These are phyloP conservation scores for Xiphophorus couchianus DNA, from an alignment of 2,113 vertebrate species.

Conservation along the genomic window DNA sequence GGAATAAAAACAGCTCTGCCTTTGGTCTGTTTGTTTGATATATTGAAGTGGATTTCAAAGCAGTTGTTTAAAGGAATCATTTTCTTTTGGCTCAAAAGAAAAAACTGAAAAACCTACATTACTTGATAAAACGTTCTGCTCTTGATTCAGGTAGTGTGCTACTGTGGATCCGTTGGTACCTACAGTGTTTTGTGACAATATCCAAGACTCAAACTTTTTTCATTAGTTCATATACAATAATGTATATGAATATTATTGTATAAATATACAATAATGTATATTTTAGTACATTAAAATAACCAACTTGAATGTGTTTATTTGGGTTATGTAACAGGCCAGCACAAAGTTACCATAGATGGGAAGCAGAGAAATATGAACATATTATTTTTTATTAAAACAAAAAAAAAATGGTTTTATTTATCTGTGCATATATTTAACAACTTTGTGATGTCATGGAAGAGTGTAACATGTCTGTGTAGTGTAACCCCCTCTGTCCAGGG, in stretches of 20 bases:
- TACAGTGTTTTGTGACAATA: not conserved
- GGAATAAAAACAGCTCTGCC: conserved; percentile 50
- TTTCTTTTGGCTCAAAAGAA: conserved; percentile 37
- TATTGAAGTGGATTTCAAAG: conserved; percentile 69
- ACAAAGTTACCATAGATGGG: not conserved
- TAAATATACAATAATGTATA: not conserved
- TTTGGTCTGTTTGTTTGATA: conserved; percentile 40
- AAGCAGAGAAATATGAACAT: not conserved
- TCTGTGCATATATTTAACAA: no score
- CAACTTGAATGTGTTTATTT: not conserved
- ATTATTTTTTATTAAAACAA: no score
- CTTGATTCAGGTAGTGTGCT: conserved; percentile 30
- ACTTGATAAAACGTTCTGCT: conserved; percentile 48
- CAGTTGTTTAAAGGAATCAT: conserved; percentile 29
- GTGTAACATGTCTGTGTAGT: no score
- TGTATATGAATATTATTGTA: no score
- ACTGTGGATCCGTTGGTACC: conserved; percentile 25
- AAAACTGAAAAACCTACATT: conserved; percentile 46
- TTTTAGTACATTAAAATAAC: not conserved
- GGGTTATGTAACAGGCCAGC: not conserved
- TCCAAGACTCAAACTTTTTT: not conserved
- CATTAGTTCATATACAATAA: not conserved
- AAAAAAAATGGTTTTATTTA: no score
- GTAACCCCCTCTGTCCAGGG: no score
- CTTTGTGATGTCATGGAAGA: no score